These are phyloP conservation scores for Phyto melanocephala DNA, from an alignment of 2,888 invertebrate species.

Conservation along the genomic window DNA sequence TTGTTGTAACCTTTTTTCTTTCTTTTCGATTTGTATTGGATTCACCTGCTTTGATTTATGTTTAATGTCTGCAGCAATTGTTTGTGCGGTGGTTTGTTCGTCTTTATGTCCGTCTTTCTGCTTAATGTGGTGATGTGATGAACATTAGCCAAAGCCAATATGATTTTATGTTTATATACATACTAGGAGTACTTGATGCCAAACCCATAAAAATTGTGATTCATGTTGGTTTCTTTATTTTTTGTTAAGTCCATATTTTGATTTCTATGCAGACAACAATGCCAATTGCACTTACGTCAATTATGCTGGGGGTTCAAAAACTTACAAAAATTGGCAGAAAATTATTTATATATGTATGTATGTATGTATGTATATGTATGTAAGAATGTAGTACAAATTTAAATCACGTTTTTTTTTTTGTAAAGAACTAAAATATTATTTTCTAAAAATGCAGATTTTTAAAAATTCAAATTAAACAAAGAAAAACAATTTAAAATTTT, in stretches of 20 bases:
- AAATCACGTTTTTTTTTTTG: too few relatives aligned
- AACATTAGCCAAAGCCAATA: constrained; percentile 34
- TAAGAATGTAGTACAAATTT: too few relatives aligned
- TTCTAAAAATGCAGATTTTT: too few relatives aligned
- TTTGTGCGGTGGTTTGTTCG: background rate
- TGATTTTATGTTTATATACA: too few relatives aligned
- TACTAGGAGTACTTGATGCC: constrained; percentile 42
- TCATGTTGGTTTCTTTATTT: background rate
- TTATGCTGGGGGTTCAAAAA: background rate
- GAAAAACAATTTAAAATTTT: too few relatives aligned
- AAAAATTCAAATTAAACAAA: too few relatives aligned
- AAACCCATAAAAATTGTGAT: constrained; percentile 43
- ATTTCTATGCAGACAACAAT: constrained; percentile 4
- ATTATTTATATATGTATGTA: background rate
- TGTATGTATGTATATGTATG: background rate
- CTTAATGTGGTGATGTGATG: constrained; percentile 20
- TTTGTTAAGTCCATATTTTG: background rate
- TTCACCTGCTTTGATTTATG: constrained; percentile 58
- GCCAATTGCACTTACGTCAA: background rate
- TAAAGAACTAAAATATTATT: too few relatives aligned
- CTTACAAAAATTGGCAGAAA: background rate
- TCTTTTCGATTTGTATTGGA: constrained; percentile 8
- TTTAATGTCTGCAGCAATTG: constrained; percentile 37
- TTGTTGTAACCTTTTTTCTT: background rate
- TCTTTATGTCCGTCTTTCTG: background rate